Evolutionary conservation across 2,888 invertebrate genomes (phyloP).

Genomic region (Eudemis profundana): DNA sequence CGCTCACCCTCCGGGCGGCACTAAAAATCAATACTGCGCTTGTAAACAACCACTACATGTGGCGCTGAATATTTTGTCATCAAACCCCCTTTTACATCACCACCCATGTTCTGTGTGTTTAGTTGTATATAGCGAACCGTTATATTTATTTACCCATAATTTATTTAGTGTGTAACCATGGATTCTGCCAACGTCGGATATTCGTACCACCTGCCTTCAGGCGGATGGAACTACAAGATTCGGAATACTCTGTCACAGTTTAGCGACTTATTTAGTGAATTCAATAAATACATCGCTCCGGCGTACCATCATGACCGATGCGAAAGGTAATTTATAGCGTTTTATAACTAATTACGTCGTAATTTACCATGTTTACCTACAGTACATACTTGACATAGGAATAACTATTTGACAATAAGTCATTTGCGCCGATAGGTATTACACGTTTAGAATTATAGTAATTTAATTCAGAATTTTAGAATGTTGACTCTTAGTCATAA

Average conservation of each 20-base stretch:
- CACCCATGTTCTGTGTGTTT: constrained; percentile 67
- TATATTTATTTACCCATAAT: constrained; percentile 30
- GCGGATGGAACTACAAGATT: constrained; percentile 90
- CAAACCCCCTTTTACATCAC: constrained; percentile 62
- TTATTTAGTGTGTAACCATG: constrained; percentile 60
- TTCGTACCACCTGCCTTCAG: constrained; percentile 92
- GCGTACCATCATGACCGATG: constrained; percentile 99
- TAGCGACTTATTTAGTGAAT: constrained; percentile 97
- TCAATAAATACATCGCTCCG: constrained; percentile 97
- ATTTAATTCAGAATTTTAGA: no score
- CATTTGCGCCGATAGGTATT: no score
- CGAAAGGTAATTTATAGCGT: constrained; percentile 88
- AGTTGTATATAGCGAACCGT: constrained; percentile 53
- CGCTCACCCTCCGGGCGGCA: constrained; percentile 45
- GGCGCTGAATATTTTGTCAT: constrained; percentile 62
- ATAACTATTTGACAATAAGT: no score
- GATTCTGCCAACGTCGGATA: constrained; percentile 90
- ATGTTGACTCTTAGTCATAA: no score
- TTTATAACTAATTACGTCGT: background rate
- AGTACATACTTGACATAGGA: constrained; percentile 4
- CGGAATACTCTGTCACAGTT: constrained; percentile 94
- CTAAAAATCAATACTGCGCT: constrained; percentile 79
- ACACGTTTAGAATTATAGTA: no score
- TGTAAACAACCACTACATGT: constrained; percentile 79
- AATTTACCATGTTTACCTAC: constrained; percentile 12